Base-by-base conservation (phyloP, 2,888 invertebrate genomes). In the Aleiodes alternator region DNA sequence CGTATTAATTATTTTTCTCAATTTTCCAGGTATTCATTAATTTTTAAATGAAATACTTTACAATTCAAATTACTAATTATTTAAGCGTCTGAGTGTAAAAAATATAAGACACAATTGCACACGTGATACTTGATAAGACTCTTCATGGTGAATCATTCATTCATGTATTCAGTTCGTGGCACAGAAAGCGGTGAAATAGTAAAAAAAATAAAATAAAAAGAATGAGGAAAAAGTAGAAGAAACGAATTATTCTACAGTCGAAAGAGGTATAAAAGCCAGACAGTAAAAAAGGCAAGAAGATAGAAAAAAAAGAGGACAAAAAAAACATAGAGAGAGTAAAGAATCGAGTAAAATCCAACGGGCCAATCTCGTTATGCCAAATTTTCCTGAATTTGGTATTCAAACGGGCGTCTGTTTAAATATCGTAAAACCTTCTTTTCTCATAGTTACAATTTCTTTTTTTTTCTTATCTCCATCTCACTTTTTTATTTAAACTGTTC, bases 351-450 rank as follows among this genome's bases (percentile, higher is more conserved):
- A 34, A 61, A 61, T 61, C 38, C 61, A 61, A 38, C 61, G 56
- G 56, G 56, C 56, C 61, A 34, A 38, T 34, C 61, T 61, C 59
- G 34, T 59, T 61, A 61, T 38, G 14, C 61, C 61, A 61, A 61
- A 61, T 61, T 61, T 61, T 16, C 61, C 61, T 34, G 61, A 61
- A 61, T 61, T 61, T 61, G 38, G 61, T 34, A 61, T 61, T 61
- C 34, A 61, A 61, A 38, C 34, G 11, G 38, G 61, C n/a, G 61
- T 34, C 61, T 61, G 14, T 56, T 56, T 56, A 56, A 56, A 56
- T 56, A 56, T 56, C 23, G 56, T 56, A 23, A 56, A 56, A 56
- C 56, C 29, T 23, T 56, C 56, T 56, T 56, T 29, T 16, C 56
- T 56, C 56, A 43, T 43, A 43, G 43, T 43, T 43, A 43, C 8